Base-by-base conservation (phyloP, 2,888 invertebrate genomes). In the Frankliniella fusca region DNA sequence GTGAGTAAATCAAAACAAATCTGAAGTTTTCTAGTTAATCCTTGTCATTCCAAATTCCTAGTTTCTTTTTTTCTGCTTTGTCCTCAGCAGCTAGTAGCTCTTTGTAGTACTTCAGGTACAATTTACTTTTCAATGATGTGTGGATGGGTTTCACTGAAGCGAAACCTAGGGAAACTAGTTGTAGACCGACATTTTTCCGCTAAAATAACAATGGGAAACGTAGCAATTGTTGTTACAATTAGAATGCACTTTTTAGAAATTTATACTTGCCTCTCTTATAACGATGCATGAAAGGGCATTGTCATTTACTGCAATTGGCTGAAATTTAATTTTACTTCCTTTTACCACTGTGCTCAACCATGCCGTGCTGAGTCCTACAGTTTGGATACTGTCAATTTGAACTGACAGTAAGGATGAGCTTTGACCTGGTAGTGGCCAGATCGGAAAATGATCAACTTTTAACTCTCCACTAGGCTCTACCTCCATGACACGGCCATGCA, bases 1-100 rank as follows among this genome's bases (percentile, higher is more conserved):
- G 2, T 38, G 5, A 38, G 5, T 3, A 5, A 38, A 5, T 38
- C 38, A 38, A 38, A 38, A 38, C 38, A 38, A 38, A 38, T 38
- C 38, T 38, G 2, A 38, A 38, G 38, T 38, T 2, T 5, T 38
- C 38, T 38, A 38, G 38, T 38, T 38, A 38, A 5, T 18, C 61
- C 1, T 18, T 84, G 83, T 89, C 90, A 83, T 90, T 90, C 87
- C 89, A 90, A 5, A 89, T 84, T 38, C 91, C 91, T 83, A 90
- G 87, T 86, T 89, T 86, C 84, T 88, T 88, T 81, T 87, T 86
- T 83, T 88, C 85, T 1, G 90, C 90, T 84, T 86, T 86, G 81
- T 88, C 87, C 85, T 90, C 89, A 15, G 90, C 90, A 23, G 84
- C 85, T 82, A 88, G 85, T 48, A 91, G 85, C 81, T 87, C 85